A percentile compares a stretch with the other conserved stretches of the same genome.
These are phyloP conservation scores for Leucosticte australis DNA, from an alignment of 2,113 vertebrate genomes.

Conservation along the genomic window DNA sequence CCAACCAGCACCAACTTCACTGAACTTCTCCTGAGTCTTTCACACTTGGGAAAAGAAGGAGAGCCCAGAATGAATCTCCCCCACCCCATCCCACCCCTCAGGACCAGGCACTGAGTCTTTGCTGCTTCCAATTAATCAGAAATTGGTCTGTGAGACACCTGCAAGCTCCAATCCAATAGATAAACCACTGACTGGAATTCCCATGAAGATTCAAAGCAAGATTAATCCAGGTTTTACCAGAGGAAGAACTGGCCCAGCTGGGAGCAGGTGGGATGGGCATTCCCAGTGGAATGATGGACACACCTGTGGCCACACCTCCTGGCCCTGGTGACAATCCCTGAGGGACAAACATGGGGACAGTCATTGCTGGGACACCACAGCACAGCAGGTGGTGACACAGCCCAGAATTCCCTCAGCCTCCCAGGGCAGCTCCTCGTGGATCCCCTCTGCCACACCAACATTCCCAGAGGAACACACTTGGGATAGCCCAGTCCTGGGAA, in stretches of 20 bases:
- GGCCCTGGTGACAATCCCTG: background rate
- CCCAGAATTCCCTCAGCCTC: background rate
- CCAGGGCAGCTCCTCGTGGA: background rate
- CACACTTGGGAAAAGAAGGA: background rate
- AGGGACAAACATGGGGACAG: background rate
- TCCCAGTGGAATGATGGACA: background rate
- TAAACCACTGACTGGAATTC: rapidly evolving
- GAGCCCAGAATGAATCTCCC: background rate
- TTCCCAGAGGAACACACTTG: background rate
- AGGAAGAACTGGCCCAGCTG: background rate
- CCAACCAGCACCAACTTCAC: rapidly evolving
- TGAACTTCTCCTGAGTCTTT: rapidly evolving
- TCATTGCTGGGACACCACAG: background rate
- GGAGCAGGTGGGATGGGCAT: background rate
- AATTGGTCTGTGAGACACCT: background rate
- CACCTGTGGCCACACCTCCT: background rate
- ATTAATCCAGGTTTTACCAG: rapidly evolving
- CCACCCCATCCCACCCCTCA: background rate
- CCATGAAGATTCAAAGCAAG: background rate
- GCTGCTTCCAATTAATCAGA: background rate
- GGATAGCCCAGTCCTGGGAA: background rate
- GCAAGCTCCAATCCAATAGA: background rate
- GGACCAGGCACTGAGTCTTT: background rate
- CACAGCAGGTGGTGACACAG: background rate
- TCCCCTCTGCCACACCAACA: rapidly evolving